Evolutionary conservation across 2,888 invertebrate genomes (phyloP).

Genomic region (Psylliodes chrysocephalus): DNA sequence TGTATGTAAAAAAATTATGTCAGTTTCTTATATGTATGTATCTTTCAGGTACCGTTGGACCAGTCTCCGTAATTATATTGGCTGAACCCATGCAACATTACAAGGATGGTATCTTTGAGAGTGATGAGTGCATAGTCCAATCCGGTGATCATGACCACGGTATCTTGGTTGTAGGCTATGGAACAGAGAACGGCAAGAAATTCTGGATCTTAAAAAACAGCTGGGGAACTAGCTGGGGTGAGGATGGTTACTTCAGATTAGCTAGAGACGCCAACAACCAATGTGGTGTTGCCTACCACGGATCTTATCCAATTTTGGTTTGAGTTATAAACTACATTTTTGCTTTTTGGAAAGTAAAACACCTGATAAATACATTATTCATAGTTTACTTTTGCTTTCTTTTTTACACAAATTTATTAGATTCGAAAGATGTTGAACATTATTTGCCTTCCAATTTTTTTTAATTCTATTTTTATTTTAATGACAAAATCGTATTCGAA

Average conservation of each 20-base stretch:
- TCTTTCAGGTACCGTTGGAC: constrained; percentile 26
- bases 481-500: too few relatives aligned
- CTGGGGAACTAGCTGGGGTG: constrained; percentile 11
- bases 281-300: neutral
- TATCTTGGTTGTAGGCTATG: neutral
- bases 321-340: too few relatives aligned
- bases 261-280: constrained; percentile 10
- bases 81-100: constrained; percentile 25
- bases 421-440: too few relatives aligned
- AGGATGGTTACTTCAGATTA: constrained; percentile 13
- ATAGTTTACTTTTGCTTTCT: too few relatives aligned
- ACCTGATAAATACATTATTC: too few relatives aligned
- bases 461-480: too few relatives aligned
- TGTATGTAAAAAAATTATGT: too few relatives aligned
- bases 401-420: too few relatives aligned
- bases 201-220: constrained; percentile 12
- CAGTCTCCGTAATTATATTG: too few relatives aligned
- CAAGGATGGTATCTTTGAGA: constrained; percentile 10
- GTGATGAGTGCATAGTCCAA: neutral
- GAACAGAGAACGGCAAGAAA: neutral
- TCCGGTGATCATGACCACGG: constrained; percentile 11
- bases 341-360: too few relatives aligned
- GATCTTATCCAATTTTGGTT: neutral
- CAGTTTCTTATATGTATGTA: too few relatives aligned
- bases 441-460: too few relatives aligned